Base-by-base conservation (phyloP, 2,888 invertebrate genomes). In the Eudasyphora cyanicolor region DNA sequence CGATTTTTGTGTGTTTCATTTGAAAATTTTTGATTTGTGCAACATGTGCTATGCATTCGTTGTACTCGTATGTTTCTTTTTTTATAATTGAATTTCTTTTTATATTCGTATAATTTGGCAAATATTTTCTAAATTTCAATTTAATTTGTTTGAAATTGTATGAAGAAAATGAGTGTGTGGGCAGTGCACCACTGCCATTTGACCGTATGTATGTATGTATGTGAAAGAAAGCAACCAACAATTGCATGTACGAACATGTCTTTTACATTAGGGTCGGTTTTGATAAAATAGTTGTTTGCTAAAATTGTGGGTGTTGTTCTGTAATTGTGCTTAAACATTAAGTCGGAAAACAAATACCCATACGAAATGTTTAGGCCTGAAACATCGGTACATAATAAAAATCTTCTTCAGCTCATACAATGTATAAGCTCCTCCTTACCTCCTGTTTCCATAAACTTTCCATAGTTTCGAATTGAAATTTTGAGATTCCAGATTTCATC, bases 71-170 rank as follows among this genome's bases (percentile, higher is more conserved):
- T 77, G 73, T 70, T 73, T 70, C 70, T 42, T 2, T 60, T 79
- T 60, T 69, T 14, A 67, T 21, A 24, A 67, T 42, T 42, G 12
- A 1, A n/a, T 71, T 71, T 42, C 10, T 27, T 71, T 64, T 27
- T 60, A 54, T 81, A 71, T 79, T 71, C 62, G 51, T 77, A 70
- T 77, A 78, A 81, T 81, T 84, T 84, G 76, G 51, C 81, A 84
- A 84, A 73, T 51, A 84, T 84, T 76, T 73, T 81, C 38, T 69
- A 51, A 76, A 84, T 84, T 84, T 81, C 19, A 67, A 64, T 79
- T 76, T 74, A 80, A 76, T 81, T 84, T 76, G 60, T 75, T 60
- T 51, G 38, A 75, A 76, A 75, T 75, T 64, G 74, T 70, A 79
- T 62, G 57, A 57, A 10, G 21, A 57, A 57, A 57, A 57, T 57